Evolutionary conservation across 2,113 vertebrate genomes (phyloP), one percentile per base, ranked within the genome.

Genomic region (Xenopus borealis): DNA sequence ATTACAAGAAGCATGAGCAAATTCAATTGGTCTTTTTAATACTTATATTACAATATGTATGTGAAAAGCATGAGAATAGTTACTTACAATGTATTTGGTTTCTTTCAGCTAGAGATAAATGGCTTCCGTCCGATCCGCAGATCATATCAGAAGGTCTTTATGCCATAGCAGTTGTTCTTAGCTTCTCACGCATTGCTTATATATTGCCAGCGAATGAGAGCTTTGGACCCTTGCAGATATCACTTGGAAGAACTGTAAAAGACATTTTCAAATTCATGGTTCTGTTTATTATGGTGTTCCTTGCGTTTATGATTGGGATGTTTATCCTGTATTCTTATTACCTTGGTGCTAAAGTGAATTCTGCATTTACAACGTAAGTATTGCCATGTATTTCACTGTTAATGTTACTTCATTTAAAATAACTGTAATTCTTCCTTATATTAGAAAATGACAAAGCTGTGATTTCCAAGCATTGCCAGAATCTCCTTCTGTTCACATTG

Each of bases 211-310:
- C 94, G 14, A 96, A 96, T 17, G 94, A 96, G 84, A 96, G 94
- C 81, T 95, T 96, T 44, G 94, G 94, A 4, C 94, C 94, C 17
- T 80, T 96, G 52, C 94, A 96, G 88, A 96, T 96, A 83, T 96
- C 94, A 1, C 91, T 96, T 16, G 94, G 94, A 57, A 92, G 94
- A 77, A 96, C 94, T 1, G 94, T 96, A 45, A 96, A 96, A 81
- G 94, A 96, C 83, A 96, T 96, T 81, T 95, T 96, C 86, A 96
- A 96, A 85, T 96, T 96, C 82, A 96, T 96, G 94, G 94, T 96
- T 72, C 93, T 96, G 78, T 96, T 96, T 78, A 95, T 96, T 71
- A 96, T 96, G 94, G 94, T 96, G 18, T 96, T 96, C 79, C 89
- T 96, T 71, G 94, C 94, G 7, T 96, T 96, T 84, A 96, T 96